Evolutionary conservation across 2,113 vertebrate species (phyloP).

Genomic region (Archilochus colubris): DNA sequence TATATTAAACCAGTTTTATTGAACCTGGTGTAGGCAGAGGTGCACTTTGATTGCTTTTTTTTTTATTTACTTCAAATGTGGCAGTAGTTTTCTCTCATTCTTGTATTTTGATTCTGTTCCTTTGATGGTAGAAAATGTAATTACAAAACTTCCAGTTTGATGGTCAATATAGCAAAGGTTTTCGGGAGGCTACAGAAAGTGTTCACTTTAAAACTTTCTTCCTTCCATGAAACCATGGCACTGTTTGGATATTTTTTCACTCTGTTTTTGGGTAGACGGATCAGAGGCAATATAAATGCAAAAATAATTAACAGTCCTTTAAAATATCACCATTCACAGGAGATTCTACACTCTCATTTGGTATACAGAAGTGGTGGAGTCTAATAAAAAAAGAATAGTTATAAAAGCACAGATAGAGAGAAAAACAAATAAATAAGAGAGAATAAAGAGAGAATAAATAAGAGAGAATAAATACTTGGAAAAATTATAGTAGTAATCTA

Average conservation of each 20-base stretch:
- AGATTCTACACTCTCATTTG: neutral
- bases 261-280: neutral
- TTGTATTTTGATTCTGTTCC: neutral
- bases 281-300: neutral
- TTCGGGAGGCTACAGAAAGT: neutral
- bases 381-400: neutral
- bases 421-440: neutral
- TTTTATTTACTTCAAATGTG: conserved; percentile 9
- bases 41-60: neutral
- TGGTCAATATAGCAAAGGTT: neutral
- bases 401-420: neutral
- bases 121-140: conserved; percentile 26
- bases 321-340: neutral
- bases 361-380: neutral
- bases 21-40: neutral
- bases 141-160: neutral
- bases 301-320: neutral
- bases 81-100: neutral
- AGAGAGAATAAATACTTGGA: neutral
- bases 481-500: neutral
- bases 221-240: neutral
- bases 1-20: conserved; percentile 19
- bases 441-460: too few relatives aligned
- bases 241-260: neutral
- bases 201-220: neutral